Base-by-base conservation (phyloP, 2,888 invertebrate genomes). In the Clitarchus hookeri region DNA sequence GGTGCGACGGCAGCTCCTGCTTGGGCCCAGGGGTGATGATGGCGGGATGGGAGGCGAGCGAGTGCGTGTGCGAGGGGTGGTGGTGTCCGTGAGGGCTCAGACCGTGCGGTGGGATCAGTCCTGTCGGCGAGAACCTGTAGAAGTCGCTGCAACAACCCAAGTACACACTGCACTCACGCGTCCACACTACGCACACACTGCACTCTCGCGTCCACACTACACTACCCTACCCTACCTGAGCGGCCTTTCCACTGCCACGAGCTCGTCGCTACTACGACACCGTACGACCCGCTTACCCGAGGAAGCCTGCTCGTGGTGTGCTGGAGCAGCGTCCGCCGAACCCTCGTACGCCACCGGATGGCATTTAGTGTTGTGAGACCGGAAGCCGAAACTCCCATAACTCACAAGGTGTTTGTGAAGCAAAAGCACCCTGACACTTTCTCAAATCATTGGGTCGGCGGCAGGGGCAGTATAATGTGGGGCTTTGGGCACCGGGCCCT, bases 91-190 rank as follows among this genome's bases (percentile, higher is more conserved):
- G 88, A 87, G 91, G 89, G 88, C 91, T 89, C 89, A 91, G 89
- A 91, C 96, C 93, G 93, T 95, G 94, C 87, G 94, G 93, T 89
- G 95, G 95, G 92, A 97, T 94, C 92, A 98, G 93, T 90, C 97
- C 96, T 90, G 95, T 94, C 89, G 98, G 97, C 90, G 97, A 97
- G 93, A 98, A 98, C 93, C 98, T 96, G 93, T 97, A 97, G 92
- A 97, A 95, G 93, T 97, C 97, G 89, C 91, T 91, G 89, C 78
- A 89, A 88, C 65, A 65, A 6, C 19, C 23, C n/a, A n/a, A n/a
- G n/a, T n/a, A 65, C 65, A 65, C 65, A 65, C 19, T 65, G n/a
- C 65, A 53, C 53, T 53, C 53, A 1, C 53, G 53, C 4, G 53
- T 19, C 53, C 53, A 65, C 65, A 23, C 65, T 23, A 65, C 65